These are phyloP conservation scores for Arge pagana DNA, from an alignment of 2,888 invertebrate genomes.

Conservation along the genomic window DNA sequence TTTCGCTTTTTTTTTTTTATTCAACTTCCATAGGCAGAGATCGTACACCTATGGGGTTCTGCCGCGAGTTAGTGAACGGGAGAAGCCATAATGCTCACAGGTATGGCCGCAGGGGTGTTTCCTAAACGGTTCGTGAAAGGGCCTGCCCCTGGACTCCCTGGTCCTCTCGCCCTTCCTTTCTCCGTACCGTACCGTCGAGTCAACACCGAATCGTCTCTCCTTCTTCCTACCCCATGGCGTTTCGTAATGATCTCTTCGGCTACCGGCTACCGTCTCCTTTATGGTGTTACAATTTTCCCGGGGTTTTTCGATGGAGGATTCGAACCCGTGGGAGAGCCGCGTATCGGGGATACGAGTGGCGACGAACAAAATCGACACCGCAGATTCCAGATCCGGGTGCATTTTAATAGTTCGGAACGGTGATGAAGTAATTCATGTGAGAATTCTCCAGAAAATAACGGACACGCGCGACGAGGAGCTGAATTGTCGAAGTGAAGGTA, in stretches of 20 bases:
- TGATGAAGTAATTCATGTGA: no score
- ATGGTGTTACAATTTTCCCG: no score
- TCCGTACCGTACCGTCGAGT: background rate
- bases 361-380: no score
- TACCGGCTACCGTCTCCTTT: no score
- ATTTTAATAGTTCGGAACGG: no score
- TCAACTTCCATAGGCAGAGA: constrained; percentile 17
- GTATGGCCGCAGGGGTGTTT: constrained; percentile 57
- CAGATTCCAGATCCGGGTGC: no score
- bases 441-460: no score
- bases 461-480: no score
- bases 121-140: constrained; percentile 39
- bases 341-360: no score
- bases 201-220: background rate
- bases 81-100: constrained; percentile 48
- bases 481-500: no score
- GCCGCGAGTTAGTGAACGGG: background rate
- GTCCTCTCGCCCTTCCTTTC: constrained; percentile 20
- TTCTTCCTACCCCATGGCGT: constrained; percentile 8
- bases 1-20: constrained; percentile 3
- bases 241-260: constrained; percentile 11
- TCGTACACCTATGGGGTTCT: constrained; percentile 22
- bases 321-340: no score
- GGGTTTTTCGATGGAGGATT: no score
- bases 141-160: constrained; percentile 49